A percentile compares a stretch with the other conserved stretches of the same genome.
Evolutionary conservation across 2,797 vertebrate species (phyloP).

Genomic region (Sebastes steindachneri): DNA sequence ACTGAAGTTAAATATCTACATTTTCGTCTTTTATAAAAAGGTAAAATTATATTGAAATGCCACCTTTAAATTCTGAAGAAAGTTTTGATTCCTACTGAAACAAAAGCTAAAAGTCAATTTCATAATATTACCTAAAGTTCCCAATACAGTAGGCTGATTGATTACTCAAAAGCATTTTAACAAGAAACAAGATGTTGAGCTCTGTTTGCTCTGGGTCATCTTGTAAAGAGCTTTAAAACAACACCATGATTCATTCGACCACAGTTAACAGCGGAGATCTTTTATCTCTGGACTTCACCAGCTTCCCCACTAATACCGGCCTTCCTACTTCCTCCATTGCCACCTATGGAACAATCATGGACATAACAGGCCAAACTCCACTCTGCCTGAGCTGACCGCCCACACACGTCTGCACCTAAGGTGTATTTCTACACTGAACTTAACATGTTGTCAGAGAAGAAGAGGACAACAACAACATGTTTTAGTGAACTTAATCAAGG

Average conservation of each 20-base stretch:
- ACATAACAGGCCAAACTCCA: constrained; percentile 68
- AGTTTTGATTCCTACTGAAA: neutral
- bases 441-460: neutral
- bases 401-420: neutral
- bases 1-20: neutral
- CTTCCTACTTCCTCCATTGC: constrained; percentile 72
- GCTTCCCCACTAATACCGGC: neutral
- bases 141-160: neutral
- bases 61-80: neutral
- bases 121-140: neutral
- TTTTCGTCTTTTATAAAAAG: neutral
- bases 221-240: neutral
- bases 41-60: neutral
- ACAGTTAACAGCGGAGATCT: neutral
- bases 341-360: constrained; percentile 81
- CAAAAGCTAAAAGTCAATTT: neutral
- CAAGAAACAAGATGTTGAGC: neutral
- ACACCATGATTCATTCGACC: neutral
- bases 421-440: neutral
- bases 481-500: neutral
- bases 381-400: neutral
- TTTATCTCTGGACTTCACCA: constrained; percentile 12
- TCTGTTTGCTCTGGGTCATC: neutral
- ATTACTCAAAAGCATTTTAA: neutral
- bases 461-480: too few relatives aligned